Evolutionary conservation across 2,797 vertebrate species (phyloP), one percentile per base, ranked within the genome.

Genomic region (Otus scops): DNA sequence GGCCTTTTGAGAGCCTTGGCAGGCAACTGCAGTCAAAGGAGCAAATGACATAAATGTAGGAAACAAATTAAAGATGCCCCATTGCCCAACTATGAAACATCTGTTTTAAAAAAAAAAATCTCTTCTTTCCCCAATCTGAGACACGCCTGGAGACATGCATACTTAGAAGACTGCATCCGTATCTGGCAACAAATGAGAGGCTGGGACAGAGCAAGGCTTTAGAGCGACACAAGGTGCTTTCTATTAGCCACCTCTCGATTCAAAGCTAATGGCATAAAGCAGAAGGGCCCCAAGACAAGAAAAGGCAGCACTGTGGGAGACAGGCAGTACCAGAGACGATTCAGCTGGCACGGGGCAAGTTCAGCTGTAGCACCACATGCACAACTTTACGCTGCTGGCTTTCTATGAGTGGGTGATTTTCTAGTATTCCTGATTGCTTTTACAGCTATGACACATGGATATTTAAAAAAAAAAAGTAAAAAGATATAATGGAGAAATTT

Each of bases 311-410:
- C 38, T 5, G 6, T 3, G 34, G 41, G 32, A 30, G 36, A 38
- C 0, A 0, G n/a, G 53, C 54, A 53, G 64, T 12, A 54, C 24
- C 59, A 57, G 59, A 60, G 57, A 39, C 0, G 0, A 45, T 34
- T 43, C 18, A 32, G 45, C 39, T 71, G 70, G 45, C 57, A 74
- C 0, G 0, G 67, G 39, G 13, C 53, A 85, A 13, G 12, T 56
- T 81, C 75, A 60, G 71, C 38, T 34, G 57, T 8, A 68, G n/a
- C 28, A 69, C 13, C 38, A 70, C 48, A 53, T 0, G 13, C 48
- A 82, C 60, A 84, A 67, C 57, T 38, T 26, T 63, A 16, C 6
- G 18, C 39, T 47, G 57, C 65, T 68, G 61, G 12, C 39, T 68
- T 24, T 13, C 75, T 21, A 1, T 0, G 13, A 34, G 19, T 8